Percentiles rank a stretch among this genome's conserved stretches.
Conservation (phyloP, 2,113 vertebrate genomes). For the mouse (Mus musculus) region GRCm39 chrX:23337501-23338000, state of each 20-base stretch:
- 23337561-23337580: not conserved
- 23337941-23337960: not conserved
- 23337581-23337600: not conserved
- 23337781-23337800: not conserved
- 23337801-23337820: not conserved
- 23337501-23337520: not conserved
- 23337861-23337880: no score
- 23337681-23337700: not conserved
- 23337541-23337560: not conserved
- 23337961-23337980: not conserved
- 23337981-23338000: not conserved
- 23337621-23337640: not conserved
- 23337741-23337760: not conserved
- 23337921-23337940: not conserved
- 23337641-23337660: not conserved
- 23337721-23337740: not conserved
- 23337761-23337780: not conserved
- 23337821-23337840: not conserved
- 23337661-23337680: not conserved
- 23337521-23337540: not conserved
- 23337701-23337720: not conserved
- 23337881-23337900: not conserved
- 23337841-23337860: not conserved
- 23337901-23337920: not conserved
- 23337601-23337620: not conserved